Base-by-base conservation (phyloP, 2,113 vertebrate genomes). In the Alethe castanea region DNA sequence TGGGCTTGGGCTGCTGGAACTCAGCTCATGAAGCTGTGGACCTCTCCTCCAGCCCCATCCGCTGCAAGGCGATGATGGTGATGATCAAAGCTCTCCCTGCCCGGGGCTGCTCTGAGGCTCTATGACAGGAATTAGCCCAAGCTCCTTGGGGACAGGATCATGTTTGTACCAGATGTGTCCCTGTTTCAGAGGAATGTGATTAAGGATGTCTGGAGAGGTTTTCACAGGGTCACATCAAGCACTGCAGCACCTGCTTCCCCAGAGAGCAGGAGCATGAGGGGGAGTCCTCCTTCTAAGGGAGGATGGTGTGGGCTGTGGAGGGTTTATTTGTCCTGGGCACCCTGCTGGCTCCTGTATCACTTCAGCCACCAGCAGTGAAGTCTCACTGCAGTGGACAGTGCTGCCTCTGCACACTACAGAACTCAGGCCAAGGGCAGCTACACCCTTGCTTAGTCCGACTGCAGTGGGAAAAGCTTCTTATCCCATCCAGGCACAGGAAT, bases 131-230 rank as follows among this genome's bases (percentile, higher is more conserved):
- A 96, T 95, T 72, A 93, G 69, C 61, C 40, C 9, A 26, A 54
- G 59, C 56, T 96, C 95, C 96, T 54, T 65, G 77, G 95, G 85
- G 95, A 97, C 71, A 77, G 72, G 86, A 91, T 96, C 86, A 11
- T 82, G 69, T 94, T 96, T 86, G 74, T 80, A 89, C 88, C 97
- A 97, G 96, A 94, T 97, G 96, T 94, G 95, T 82, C 94, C 72
- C 94, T 84, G 65, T 85, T 97, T 72, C 76, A 29, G 88, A 95
- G 95, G 95, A 97, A 97, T 97, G 96, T 94, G 88, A 97, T 96
- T 95, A 95, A 91, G 35, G 78, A 48, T 0, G 19, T 87, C 72
- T 79, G 73, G 82, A 94, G 92, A 86, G 28, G 50, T 72, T 96
- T 91, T 94, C 86, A 77, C 45, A 35, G 83, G 54, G 66, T 92